phyloP scores from a whole-genome alignment of 2,888 invertebrate species.

The Gibbula magus region DNA sequence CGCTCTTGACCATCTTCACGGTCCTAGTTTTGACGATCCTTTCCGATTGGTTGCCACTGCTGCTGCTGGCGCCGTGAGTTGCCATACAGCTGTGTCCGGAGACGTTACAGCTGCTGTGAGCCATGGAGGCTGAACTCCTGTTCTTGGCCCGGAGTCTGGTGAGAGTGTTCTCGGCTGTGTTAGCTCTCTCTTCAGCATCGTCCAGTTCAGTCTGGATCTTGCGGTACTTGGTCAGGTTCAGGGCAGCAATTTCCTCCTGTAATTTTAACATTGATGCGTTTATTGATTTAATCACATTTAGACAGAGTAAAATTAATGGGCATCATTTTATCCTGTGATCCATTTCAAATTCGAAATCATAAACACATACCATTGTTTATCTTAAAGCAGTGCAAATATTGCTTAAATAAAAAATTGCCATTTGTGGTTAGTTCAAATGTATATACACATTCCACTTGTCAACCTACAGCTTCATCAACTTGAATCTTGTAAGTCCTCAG shows the following conservation, averaged over 20 bases:
- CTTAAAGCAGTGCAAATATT: no score
- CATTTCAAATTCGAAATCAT: no score
- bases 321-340: no score
- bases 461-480: constrained; percentile 93
- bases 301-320: no score
- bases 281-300: no score
- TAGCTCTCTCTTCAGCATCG: constrained; percentile 77
- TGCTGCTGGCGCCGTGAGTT: background rate
- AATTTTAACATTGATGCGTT: background rate
- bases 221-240: constrained; percentile 77
- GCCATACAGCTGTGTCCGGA: constrained; percentile 41
- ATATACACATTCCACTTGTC: background rate
- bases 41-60: no score
- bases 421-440: background rate
- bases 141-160: constrained; percentile 76
- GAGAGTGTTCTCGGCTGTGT: constrained; percentile 76
- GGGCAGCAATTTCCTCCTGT: constrained; percentile 77
- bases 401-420: no score
- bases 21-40: no score
- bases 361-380: no score
- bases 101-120: constrained; percentile 52
- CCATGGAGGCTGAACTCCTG: constrained; percentile 71
- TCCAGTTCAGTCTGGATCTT: constrained; percentile 77
- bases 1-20: no score
- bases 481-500: constrained; percentile 99